A percentile compares a stretch with the other conserved stretches of the same genome.
Evolutionary conservation across 2,113 vertebrate species (phyloP).

Genomic region (Microtus pennsylvanicus): DNA sequence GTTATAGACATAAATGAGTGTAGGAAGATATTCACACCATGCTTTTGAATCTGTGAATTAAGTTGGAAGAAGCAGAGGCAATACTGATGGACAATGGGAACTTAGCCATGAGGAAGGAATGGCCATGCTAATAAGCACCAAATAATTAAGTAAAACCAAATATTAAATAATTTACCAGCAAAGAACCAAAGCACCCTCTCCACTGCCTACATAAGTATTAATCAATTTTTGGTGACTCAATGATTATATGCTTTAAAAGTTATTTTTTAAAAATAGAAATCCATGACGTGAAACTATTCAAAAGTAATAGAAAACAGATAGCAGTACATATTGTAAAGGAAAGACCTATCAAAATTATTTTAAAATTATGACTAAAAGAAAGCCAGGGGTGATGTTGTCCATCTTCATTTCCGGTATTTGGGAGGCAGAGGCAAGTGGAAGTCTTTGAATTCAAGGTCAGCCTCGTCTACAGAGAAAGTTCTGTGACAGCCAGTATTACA

Average conservation of each 20-base stretch:
- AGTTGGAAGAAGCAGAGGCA: slow-evolving; percentile 63
- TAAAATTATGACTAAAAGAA: background rate
- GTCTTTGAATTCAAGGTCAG: background rate
- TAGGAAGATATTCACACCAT: slow-evolving; percentile 48
- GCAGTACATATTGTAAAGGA: background rate
- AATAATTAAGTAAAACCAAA: slow-evolving; percentile 62
- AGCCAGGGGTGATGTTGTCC: background rate
- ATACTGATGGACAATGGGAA: slow-evolving; percentile 61
- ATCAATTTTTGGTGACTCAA: slow-evolving; percentile 6
- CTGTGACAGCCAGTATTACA: too few relatives aligned
- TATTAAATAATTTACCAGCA: slow-evolving; percentile 65
- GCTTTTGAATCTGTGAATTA: slow-evolving; percentile 61
- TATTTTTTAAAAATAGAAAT: slow-evolving; percentile 47
- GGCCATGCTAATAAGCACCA: slow-evolving; percentile 1
- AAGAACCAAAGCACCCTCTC: background rate
- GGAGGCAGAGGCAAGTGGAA: background rate
- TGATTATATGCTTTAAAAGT: slow-evolving; percentile 13
- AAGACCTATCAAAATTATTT: background rate
- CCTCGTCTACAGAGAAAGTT: background rate
- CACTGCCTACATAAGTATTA: background rate
- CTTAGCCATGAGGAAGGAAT: background rate
- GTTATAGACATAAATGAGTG: slow-evolving; percentile 47
- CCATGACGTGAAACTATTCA: slow-evolving; percentile 38
- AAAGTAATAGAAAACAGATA: slow-evolving; percentile 38
- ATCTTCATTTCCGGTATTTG: background rate